Conservation (phyloP, 2,113 vertebrate species). For the Crotalus helleri region DNA sequence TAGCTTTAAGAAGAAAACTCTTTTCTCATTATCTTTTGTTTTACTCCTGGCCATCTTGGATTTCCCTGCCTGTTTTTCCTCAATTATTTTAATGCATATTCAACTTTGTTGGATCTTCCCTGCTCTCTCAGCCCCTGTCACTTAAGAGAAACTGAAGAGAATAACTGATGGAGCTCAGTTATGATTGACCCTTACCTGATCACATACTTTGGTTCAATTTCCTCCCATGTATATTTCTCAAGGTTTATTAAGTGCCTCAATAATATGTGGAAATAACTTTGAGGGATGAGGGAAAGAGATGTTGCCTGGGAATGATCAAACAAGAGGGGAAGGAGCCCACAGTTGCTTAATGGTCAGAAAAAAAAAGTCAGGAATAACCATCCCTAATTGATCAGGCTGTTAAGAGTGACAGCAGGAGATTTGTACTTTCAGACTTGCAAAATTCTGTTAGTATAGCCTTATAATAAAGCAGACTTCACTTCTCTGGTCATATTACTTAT, state of each 20-base stretch:
- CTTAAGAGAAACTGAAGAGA: not conserved
- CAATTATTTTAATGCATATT: not conserved
- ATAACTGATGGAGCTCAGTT: not conserved
- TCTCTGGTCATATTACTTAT: not conserved
- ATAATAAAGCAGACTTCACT: not conserved
- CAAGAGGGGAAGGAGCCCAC: not conserved
- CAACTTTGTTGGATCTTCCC: not conserved
- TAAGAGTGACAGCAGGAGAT: not conserved
- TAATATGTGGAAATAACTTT: not conserved
- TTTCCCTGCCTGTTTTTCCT: not conserved
- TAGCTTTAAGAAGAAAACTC: not conserved
- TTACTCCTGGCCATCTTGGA: not conserved
- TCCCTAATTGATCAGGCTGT: not conserved
- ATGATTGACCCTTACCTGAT: not conserved
- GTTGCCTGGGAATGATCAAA: not conserved
- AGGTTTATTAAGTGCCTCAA: not conserved
- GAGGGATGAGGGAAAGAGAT: not conserved
- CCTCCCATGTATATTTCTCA: not conserved
- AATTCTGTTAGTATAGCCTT: not conserved
- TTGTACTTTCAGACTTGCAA: not conserved
- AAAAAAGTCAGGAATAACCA: not conserved
- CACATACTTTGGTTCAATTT: not conserved
- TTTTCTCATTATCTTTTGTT: not conserved
- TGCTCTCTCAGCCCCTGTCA: not conserved
- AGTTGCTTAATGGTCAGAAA: not conserved